These are phyloP conservation scores for Balearica regulorum DNA, from an alignment of 2,797 vertebrate species.

Conservation along the genomic window DNA sequence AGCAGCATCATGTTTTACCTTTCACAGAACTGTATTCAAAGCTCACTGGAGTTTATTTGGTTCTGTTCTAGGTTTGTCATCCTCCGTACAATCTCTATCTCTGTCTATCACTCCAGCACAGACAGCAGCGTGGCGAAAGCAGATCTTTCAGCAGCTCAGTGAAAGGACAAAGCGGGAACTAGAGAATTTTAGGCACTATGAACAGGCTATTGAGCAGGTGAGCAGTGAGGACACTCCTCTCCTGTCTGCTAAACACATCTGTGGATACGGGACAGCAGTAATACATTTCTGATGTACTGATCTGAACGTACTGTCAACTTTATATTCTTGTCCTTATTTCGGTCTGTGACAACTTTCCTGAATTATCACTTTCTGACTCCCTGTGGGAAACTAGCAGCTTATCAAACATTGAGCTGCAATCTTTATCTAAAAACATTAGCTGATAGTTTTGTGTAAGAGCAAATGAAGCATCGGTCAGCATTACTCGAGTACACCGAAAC, in stretches of 20 bases:
- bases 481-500: not conserved
- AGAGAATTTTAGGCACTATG: conserved; percentile 92
- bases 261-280: not conserved
- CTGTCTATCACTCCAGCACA: conserved; percentile 88
- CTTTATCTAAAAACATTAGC: not conserved
- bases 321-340: not conserved
- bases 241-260: not conserved
- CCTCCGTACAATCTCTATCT: conserved; percentile 83
- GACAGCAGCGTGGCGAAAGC: conserved; percentile 88
- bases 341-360: not conserved
- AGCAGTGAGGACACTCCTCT: not conserved
- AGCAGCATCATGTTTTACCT: not conserved
- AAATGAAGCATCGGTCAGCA: not conserved
- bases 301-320: not conserved
- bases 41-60: not conserved
- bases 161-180: conserved; percentile 91
- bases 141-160: conserved; percentile 94
- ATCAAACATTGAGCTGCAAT: not conserved
- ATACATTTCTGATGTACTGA: not conserved
- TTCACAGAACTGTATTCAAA: not conserved
- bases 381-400: not conserved
- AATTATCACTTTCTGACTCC: not conserved
- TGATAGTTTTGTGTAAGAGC: not conserved
- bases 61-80: conserved; percentile 76
- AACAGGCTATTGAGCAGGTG: conserved; percentile 96